Conservation (phyloP, 1,140 invertebrate species). For the Tribolium castaneum region DNA sequence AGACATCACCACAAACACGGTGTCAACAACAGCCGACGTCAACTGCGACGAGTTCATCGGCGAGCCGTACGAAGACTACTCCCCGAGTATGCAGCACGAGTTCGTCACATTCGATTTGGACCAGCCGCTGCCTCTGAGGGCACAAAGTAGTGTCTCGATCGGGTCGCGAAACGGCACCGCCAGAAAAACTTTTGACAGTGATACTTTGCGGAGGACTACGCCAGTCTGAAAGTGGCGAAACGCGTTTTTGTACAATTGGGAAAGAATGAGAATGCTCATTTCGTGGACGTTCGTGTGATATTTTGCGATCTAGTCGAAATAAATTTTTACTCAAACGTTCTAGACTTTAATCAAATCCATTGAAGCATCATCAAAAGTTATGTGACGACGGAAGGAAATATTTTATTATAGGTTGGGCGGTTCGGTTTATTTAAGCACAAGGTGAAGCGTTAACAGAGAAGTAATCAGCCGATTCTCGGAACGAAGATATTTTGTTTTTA, state of each 20-base stretch:
- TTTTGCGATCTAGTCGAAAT: constrained; percentile 26
- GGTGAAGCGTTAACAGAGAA: neutral
- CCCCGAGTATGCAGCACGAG: constrained; percentile 60
- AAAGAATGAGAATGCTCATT: neutral
- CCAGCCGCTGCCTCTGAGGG: constrained; percentile 59
- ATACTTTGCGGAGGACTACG: constrained; percentile 63
- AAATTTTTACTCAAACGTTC: constrained; percentile 19
- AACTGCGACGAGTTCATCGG: constrained; percentile 58
- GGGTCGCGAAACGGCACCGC: constrained; percentile 53
- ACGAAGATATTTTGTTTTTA: too few species aligned
- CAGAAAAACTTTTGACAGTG: constrained; percentile 56
- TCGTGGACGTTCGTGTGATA: constrained; percentile 36
- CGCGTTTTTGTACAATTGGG: neutral
- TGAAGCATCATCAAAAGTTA: constrained; percentile 19
- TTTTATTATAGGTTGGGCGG: neutral
- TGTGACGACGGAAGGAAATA: neutral
- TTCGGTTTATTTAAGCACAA: neutral
- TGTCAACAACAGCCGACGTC: constrained; percentile 64
- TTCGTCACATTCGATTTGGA: constrained; percentile 65
- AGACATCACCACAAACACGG: constrained; percentile 62
- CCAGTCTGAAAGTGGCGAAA: constrained; percentile 60
- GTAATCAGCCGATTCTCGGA: too few species aligned
- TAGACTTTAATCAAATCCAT: constrained; percentile 10
- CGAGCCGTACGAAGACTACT: constrained; percentile 62
- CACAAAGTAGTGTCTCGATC: constrained; percentile 59